Conservation (phyloP, 2,797 vertebrate species). For the Eupleurogrammus muticus region DNA sequence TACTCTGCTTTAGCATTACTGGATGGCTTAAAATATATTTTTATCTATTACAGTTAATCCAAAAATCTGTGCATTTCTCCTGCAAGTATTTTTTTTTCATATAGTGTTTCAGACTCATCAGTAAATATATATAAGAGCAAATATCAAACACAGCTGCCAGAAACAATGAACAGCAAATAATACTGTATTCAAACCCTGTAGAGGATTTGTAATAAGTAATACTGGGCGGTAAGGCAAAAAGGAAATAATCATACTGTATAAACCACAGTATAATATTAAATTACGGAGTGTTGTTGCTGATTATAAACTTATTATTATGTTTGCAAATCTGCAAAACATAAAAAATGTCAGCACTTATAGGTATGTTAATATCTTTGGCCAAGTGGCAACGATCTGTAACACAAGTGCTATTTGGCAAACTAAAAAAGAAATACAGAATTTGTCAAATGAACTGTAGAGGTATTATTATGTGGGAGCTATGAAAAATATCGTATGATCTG, state of each 20-base stretch:
- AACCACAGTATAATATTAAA: conserved; percentile 30
- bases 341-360: conserved; percentile 32
- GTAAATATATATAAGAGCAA: conserved; percentile 28
- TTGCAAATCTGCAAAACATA: conserved; percentile 41
- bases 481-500: conserved; percentile 21
- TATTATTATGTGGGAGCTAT: conserved; percentile 38
- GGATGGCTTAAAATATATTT: conserved; percentile 34
- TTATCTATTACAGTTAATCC: conserved; percentile 19
- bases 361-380: conserved; percentile 59
- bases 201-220: conserved; percentile 40
- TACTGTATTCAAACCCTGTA: conserved; percentile 10
- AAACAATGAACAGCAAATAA: conserved; percentile 40
- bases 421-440: conserved; percentile 26
- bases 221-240: conserved; percentile 58
- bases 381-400: conserved; percentile 40
- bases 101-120: conserved; percentile 40
- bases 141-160: conserved; percentile 66
- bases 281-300: conserved; percentile 16
- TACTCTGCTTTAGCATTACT: conserved; percentile 28
- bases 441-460: conserved; percentile 34
- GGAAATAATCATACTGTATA: conserved; percentile 23
- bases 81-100: conserved; percentile 14
- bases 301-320: conserved; percentile 18
- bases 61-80: conserved; percentile 25
- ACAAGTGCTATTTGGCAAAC: conserved; percentile 35